Evolutionary conservation across 2,797 vertebrate genomes (phyloP).

Genomic region (Pseudocheirus occidentalis): DNA sequence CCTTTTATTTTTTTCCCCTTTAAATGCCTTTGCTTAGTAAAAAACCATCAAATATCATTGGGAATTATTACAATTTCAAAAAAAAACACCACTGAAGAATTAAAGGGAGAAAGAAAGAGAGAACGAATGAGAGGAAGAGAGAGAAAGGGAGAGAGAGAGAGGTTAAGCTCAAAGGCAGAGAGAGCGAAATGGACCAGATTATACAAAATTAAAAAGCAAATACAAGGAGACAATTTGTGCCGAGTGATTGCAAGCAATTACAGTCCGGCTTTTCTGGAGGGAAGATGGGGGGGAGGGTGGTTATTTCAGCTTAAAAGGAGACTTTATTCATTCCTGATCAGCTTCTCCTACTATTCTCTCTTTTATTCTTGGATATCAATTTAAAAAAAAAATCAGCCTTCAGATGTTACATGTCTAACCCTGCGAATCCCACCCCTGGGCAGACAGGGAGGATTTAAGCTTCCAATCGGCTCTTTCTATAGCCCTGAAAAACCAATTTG

Average conservation of each 20-base stretch:
- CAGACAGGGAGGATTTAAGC: conserved; percentile 86
- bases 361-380: conserved; percentile 89
- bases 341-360: conserved; percentile 87
- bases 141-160: conserved; percentile 82
- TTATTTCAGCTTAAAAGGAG: conserved; percentile 89
- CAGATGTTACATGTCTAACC: conserved; percentile 86
- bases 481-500: conserved; percentile 88
- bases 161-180: conserved; percentile 90
- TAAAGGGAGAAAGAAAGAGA: conserved; percentile 78
- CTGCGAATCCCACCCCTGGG: conserved; percentile 86
- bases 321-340: conserved; percentile 90
- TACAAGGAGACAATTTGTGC: conserved; percentile 90
- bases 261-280: conserved; percentile 88
- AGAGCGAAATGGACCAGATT: conserved; percentile 90
- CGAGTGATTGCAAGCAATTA: conserved; percentile 91
- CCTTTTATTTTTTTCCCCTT: conserved; percentile 63
- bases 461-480: conserved; percentile 85
- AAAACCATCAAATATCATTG: conserved; percentile 82
- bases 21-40: conserved; percentile 82
- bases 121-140: conserved; percentile 54
- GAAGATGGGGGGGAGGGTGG: conserved; percentile 83
- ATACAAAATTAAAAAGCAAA: conserved; percentile 93
- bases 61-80: conserved; percentile 83
- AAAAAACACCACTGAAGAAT: conserved; percentile 79
- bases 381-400: conserved; percentile 86